Evolutionary conservation across 2,888 invertebrate species (phyloP), one percentile per base, ranked within the genome.

Genomic region (Molorchus minor): DNA sequence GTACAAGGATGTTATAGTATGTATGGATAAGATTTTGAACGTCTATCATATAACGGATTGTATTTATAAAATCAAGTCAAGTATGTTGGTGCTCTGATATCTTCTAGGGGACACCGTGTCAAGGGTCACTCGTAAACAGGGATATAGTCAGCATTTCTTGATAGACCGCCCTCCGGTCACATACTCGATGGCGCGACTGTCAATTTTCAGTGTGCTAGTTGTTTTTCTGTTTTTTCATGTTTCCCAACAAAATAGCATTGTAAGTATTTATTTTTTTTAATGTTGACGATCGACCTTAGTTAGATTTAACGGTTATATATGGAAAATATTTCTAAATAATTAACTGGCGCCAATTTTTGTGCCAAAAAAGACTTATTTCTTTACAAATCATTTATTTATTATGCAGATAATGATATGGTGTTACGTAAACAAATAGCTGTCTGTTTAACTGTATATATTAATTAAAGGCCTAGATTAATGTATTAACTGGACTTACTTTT

Each of bases 61-160:
- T 58, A 56, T 65, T 56, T 62, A 62, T 60, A 61, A 65, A 62
- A 43, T 41, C 3, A 56, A 63, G 45, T 65, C 57, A 57, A 67
- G 56, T 56, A 53, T 58, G 53, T 62, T 59, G 53, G 47, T 63
- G 57, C 55, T 59, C 46, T 46, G 69, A 67, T 71, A 71, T 71
- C 70, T 65, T 64, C 58, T 63, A 68, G 71, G 71, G 68, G 70
- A 71, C 69, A 68, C 66, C 66, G 61, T 72, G 72, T 75, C 74
- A 75, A 64, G 73, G 75, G 75, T 75, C 74, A 75, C 44, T 64
- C 69, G 64, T 68, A 72, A 75, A 68, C 71, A 77, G 75, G 75
- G 77, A 74, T 75, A 74, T 73, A 74, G 73, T 72, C 68, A 72
- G 67, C 73, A 75, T 74, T 77, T 71, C 62, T 71, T 64, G 72